Conservation (phyloP, 1,140 invertebrate genomes). For the Formica exsecta region DNA sequence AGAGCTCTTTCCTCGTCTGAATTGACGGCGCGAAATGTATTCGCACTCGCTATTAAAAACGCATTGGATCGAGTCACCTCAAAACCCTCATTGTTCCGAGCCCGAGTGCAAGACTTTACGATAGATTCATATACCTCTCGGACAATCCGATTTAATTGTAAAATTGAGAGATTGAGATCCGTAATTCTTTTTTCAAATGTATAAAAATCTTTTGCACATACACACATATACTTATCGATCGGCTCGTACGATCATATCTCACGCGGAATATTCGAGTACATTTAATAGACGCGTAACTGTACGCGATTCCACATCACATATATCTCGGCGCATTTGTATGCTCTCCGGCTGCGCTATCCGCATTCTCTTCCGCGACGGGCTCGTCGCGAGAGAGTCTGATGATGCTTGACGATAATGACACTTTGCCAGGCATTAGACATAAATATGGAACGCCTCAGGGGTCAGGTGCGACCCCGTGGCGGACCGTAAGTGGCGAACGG, state of each 20-base stretch:
- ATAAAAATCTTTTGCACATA: not conserved
- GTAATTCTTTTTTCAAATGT: too few species aligned
- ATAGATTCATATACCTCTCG: not conserved
- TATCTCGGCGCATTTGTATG: slow-evolving; percentile 56
- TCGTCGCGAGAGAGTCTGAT: slow-evolving; percentile 11
- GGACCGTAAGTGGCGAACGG: slow-evolving; percentile 74
- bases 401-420: slow-evolving; percentile 73
- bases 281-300: slow-evolving; percentile 45
- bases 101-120: not conserved
- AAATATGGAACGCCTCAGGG: slow-evolving; percentile 76
- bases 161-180: not conserved
- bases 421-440: slow-evolving; percentile 71
- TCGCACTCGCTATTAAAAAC: slow-evolving; percentile 41
- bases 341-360: slow-evolving; percentile 37
- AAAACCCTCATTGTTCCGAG: not conserved
- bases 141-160: not conserved
- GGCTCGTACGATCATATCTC: not conserved
- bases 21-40: slow-evolving; percentile 31
- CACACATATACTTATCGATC: not conserved
- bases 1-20: slow-evolving; percentile 16
- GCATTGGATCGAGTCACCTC: slow-evolving; percentile 14
- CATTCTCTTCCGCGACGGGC: slow-evolving; percentile 24
- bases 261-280: not conserved
- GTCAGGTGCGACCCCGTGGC: slow-evolving; percentile 72
- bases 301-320: slow-evolving; percentile 42